Evolutionary conservation across 2,797 vertebrate species (phyloP).

Genomic region (Peromyscus attwateri): DNA sequence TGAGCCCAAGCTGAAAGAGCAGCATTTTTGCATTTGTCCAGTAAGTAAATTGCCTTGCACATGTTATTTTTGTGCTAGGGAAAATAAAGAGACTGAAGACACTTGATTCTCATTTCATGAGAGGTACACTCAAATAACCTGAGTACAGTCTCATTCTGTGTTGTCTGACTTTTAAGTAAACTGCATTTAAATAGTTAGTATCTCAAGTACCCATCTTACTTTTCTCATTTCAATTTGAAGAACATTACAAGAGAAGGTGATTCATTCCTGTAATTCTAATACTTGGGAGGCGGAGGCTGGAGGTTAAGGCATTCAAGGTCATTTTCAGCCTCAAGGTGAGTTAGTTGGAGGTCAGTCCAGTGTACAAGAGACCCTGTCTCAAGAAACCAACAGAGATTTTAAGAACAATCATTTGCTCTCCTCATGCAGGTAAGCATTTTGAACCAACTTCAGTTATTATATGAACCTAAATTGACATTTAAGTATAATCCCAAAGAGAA

Average conservation of each 20-base stretch:
- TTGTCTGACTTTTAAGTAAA: conserved; percentile 4
- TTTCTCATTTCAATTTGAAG: conserved; percentile 54
- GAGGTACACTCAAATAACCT: not conserved
- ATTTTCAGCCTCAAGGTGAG: not conserved
- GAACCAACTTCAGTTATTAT: conserved; percentile 30
- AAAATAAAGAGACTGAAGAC: conserved; percentile 32
- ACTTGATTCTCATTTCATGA: not conserved
- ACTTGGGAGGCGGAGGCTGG: not conserved
- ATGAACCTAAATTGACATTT: conserved; percentile 43
- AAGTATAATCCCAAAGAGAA: conserved; percentile 48
- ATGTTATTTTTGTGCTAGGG: conserved; percentile 19
- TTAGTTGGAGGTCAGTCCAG: not conserved
- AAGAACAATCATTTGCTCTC: conserved; percentile 31
- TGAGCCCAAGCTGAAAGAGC: conserved; percentile 10
- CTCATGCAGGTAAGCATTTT: not conserved
- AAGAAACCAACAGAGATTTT: conserved; percentile 22
- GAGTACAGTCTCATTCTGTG: not conserved
- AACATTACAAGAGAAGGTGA: not conserved
- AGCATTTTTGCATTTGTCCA: not conserved
- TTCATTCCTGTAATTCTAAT: not conserved
- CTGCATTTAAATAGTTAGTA: conserved; percentile 20
- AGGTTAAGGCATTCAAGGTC: not conserved
- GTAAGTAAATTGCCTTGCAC: conserved; percentile 41
- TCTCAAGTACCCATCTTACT: not conserved
- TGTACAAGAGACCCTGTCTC: not conserved